These are phyloP conservation scores for Chironomus striatipennis DNA, from an alignment of 1,140 invertebrate species.

Conservation along the genomic window DNA sequence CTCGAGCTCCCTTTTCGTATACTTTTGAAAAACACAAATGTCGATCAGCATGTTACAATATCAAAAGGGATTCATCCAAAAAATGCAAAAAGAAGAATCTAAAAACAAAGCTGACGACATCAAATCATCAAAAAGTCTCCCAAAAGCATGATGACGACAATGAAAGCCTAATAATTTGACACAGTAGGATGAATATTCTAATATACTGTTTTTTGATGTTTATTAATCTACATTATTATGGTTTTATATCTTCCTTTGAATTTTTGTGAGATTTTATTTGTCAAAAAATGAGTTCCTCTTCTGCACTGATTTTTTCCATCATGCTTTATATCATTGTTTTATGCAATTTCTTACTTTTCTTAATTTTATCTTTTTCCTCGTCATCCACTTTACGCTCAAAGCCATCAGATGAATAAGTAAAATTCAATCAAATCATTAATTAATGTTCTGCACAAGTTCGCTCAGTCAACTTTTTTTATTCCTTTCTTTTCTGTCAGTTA, in stretches of 20 bases:
- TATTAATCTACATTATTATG: neutral
- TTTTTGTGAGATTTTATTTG: too few species aligned
- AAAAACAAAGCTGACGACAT: neutral
- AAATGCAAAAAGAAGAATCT: neutral
- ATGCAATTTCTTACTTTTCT: neutral
- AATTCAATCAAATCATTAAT: neutral
- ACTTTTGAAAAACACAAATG: neutral
- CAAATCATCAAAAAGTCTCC: neutral
- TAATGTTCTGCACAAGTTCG: neutral
- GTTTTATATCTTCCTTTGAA: neutral
- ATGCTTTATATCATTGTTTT: neutral
- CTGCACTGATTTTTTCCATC: too few species aligned
- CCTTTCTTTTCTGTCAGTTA: neutral
- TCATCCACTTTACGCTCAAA: neutral
- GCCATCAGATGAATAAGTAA: conserved; percentile 19
- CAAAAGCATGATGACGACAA: conserved; percentile 7
- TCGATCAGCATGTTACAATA: conserved; percentile 6
- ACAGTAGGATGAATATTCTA: neutral
- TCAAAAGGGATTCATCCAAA: neutral
- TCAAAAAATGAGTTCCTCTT: too few species aligned
- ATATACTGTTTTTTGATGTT: neutral
- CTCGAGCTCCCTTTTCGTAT: neutral
- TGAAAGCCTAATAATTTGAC: conserved; percentile 2
- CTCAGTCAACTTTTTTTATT: neutral
- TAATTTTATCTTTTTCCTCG: neutral